Evolutionary conservation across 2,888 invertebrate species (phyloP), one percentile per base, ranked within the genome.

Genomic region (Synergus umbraculus): DNA sequence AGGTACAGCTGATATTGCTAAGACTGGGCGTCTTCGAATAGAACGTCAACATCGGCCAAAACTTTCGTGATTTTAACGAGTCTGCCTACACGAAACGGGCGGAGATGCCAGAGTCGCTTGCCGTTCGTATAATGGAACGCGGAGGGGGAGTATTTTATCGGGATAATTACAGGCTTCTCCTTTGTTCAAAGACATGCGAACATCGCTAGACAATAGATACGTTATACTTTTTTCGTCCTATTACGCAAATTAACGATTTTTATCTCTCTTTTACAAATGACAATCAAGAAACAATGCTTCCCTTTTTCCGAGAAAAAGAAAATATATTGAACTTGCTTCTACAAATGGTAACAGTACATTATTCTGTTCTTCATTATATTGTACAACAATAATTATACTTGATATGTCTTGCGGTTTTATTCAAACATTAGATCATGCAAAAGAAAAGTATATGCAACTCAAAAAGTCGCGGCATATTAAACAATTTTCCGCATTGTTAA

Each of bases 131-230:
- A 60, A 60, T 60, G 60, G 8, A 60, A 22, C 22, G 60, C 18
- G 60, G 22, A 22, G 22, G 60, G 60, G 60, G 58, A 60, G 60
- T 60, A 60, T 60, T 60, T 60, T 60, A 60, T 60, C 60, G 4
- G 60, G 60, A 18, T 60, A 60, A 60, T 22, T 60, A 60, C 22
- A 12, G 60, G 60, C 22, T 60, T 60, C 12, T 60, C 60, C 60
- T 60, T 60, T 60, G 60, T 60, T 60, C 22, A 22, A 60, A 60
- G 60, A 12, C 60, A 60, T 60, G 60, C 60, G 60, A 60, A 60
- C 60, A 60, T n/a, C 12, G 60, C 18, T 60, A 60, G 60, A 60
- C 18, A 60, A 60, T 60, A 60, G 60, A 22, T 4, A 22, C 60
- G 60, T 60, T 60, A 60, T 22, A 60, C 60, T 60, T 60, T 60